Base-by-base conservation (phyloP, 2,113 vertebrate species). In the Chloebia gouldiae region DNA sequence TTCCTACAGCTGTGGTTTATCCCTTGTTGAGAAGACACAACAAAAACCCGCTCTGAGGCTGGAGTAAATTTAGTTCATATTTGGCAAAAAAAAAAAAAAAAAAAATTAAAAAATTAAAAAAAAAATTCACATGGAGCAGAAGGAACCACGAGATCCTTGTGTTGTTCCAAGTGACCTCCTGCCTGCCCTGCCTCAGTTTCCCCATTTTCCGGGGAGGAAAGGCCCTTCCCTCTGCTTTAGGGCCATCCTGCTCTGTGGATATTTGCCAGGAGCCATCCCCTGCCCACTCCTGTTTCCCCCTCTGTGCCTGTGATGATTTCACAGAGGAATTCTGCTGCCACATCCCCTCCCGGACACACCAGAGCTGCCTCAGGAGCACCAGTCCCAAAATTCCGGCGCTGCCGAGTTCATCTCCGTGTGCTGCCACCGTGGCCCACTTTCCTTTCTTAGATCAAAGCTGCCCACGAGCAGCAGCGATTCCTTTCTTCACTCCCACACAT, bases 361-460 rank as follows among this genome's bases (percentile, higher is more conserved):
- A 31, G 61, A 10, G 42, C 40, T 3, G 13, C 44, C 64, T 27
- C 44, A 35, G 20, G 27, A 20, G 20, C 65, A 13, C 44, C 65
- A 49, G 5, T 28, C n/a, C 45, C 23, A 1, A n/a, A 66, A 7
- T 66, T 73, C 51, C 28, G 3, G 1, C 15, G 5, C 86, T 28
- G 53, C 78, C 6, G 44, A 20, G 33, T 9, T 73, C 30, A 19
- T 4, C 64, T 69, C 3, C 1, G 1, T 30, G 6, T 23, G 0
- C 56, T 51, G 70, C 66, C 86, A 80, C 86, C 14, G 0, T 64
- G 86, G 68, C 83, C 90, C 87, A 60, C 59, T 95, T 94, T 88
- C 66, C 76, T 86, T 57, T 72, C 59, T 21, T 6, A 18, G 95
- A 60, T 68, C 33, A 86, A 88, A 94, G 92, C 86, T 66, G 82